Conservation (phyloP, 2,888 invertebrate genomes). For the Athalia rosae region DNA sequence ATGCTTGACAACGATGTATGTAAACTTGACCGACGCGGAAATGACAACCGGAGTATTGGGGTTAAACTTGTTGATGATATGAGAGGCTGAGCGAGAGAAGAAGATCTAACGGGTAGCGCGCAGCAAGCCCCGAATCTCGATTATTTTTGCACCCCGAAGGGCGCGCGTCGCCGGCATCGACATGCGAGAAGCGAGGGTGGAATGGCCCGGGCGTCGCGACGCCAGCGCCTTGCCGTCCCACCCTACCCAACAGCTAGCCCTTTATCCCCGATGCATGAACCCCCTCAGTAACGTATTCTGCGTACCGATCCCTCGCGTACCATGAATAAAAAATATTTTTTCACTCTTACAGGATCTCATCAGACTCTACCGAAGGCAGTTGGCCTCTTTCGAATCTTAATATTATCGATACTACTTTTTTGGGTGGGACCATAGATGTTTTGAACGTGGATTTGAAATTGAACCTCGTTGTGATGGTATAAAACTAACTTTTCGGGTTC, state of each 20-base stretch:
- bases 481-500: not conserved
- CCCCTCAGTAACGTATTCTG: constrained; percentile 28
- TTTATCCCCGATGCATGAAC: constrained; percentile 35
- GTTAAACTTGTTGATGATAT: constrained; percentile 49
- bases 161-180: constrained; percentile 68
- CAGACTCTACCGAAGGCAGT: too few relatives aligned
- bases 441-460: too few relatives aligned
- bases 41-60: constrained; percentile 30
- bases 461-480: too few relatives aligned
- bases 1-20: not conserved
- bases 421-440: too few relatives aligned
- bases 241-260: constrained; percentile 35
- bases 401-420: too few relatives aligned
- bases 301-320: constrained; percentile 25
- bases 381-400: too few relatives aligned
- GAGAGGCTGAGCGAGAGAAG: not conserved
- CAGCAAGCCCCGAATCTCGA: constrained; percentile 40
- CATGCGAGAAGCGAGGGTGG: constrained; percentile 68
- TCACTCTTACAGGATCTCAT: too few relatives aligned
- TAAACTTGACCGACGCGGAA: constrained; percentile 7
- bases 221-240: constrained; percentile 63
- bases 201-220: constrained; percentile 71
- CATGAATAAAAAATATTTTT: constrained; percentile 23
- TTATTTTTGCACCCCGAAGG: constrained; percentile 65
- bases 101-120: constrained; percentile 42